A percentile compares a stretch with the other conserved stretches of the same genome.
These are phyloP conservation scores for Solenodon paradoxus DNA, from an alignment of 2,113 vertebrate species.

Conservation along the genomic window DNA sequence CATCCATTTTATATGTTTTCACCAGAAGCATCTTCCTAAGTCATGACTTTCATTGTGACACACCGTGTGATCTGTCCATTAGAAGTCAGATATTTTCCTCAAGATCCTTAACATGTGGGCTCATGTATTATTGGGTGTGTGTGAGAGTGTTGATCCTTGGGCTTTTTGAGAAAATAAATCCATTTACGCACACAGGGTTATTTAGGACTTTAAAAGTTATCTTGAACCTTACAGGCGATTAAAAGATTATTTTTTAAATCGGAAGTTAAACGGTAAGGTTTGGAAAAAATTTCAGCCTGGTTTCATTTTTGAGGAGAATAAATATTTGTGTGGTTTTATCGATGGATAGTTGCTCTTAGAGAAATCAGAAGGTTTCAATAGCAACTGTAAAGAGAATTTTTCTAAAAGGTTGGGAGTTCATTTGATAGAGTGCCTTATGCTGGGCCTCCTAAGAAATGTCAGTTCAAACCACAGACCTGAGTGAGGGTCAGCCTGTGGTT, in stretches of 20 bases:
- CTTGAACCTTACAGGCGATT: neutral
- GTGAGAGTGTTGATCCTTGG: neutral
- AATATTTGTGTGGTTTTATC: neutral
- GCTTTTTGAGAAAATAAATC: constrained; percentile 14
- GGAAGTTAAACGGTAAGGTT: neutral
- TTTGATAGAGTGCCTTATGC: neutral
- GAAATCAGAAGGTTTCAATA: neutral
- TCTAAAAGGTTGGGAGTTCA: neutral
- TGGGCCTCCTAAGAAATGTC: neutral
- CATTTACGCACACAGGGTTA: neutral
- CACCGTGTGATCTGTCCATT: neutral
- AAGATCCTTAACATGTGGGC: neutral
- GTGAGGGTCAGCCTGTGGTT: neutral
- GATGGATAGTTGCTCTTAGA: neutral
- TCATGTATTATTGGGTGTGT: neutral
- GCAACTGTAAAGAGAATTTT: neutral
- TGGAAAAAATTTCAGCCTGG: neutral
- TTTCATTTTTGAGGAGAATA: neutral
- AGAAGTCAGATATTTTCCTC: neutral
- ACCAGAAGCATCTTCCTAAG: neutral
- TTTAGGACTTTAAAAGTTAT: neutral
- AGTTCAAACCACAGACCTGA: neutral
- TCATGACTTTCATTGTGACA: neutral
- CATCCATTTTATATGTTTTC: neutral
- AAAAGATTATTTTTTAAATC: neutral